A percentile compares a stretch with the other conserved stretches of the same genome.
Conservation (phyloP, 2,888 invertebrate species). For the Toxonevra muliebris region DNA sequence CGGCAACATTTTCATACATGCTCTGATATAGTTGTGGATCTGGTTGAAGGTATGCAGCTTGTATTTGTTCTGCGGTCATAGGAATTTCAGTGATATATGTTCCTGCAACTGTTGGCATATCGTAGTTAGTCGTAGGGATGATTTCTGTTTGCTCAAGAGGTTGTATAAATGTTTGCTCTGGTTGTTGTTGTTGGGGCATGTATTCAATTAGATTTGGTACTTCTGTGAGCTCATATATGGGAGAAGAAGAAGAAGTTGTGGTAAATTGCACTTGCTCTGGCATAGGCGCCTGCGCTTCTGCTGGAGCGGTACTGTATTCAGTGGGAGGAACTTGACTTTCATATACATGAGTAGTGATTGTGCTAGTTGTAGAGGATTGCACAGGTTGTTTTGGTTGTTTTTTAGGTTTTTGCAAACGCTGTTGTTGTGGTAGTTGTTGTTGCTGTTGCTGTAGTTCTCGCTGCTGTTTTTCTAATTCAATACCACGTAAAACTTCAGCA, state of each 20-base stretch:
- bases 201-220: background rate
- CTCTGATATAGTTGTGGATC: conserved; percentile 56
- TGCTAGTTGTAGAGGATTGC: conserved; percentile 10
- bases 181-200: conserved; percentile 5
- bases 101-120: background rate
- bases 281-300: conserved; percentile 42
- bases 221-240: background rate
- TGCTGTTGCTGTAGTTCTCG: background rate
- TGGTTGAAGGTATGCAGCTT: conserved; percentile 58
- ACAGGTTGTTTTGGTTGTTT: conserved; percentile 18
- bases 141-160: background rate
- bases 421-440: background rate
- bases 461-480: conserved; percentile 54
- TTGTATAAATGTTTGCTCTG: background rate
- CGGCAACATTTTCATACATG: conserved; percentile 58
- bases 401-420: conserved; percentile 10
- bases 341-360: background rate
- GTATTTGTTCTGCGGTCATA: conserved; percentile 59
- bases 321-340: background rate
- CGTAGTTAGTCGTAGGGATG: background rate
- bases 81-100: conserved; percentile 33
- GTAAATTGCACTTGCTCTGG: conserved; percentile 1
- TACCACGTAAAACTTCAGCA: conserved; percentile 80
- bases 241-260: no score
- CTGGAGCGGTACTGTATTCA: conserved; percentile 9